phyloP scores from a whole-genome alignment of 2,888 invertebrate species.

The Spodoptera exigua region DNA sequence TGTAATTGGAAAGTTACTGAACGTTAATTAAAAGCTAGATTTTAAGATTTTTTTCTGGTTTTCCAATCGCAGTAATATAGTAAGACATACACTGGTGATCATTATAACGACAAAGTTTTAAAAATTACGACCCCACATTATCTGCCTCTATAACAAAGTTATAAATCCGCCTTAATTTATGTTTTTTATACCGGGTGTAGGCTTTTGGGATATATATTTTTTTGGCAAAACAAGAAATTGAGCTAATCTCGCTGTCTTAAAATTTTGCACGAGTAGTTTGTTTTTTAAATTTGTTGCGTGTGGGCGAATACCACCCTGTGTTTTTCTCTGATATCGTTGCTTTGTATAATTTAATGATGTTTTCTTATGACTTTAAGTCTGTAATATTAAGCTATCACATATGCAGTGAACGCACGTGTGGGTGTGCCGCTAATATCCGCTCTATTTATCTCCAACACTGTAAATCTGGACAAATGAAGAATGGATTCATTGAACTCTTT shows the following conservation, averaged over 20 bases:
- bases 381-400: constrained; percentile 69
- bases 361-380: constrained; percentile 61
- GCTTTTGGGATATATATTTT: constrained; percentile 39
- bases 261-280: constrained; percentile 36
- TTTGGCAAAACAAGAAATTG: constrained; percentile 44
- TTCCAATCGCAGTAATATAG: constrained; percentile 44
- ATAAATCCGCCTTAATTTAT: constrained; percentile 42
- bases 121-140: constrained; percentile 37
- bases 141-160: constrained; percentile 20
- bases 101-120: constrained; percentile 39
- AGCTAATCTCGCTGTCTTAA: constrained; percentile 27
- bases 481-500: constrained; percentile 65
- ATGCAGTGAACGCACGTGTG: constrained; percentile 68
- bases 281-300: constrained; percentile 52
- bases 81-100: constrained; percentile 6
- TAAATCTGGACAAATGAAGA: constrained; percentile 67
- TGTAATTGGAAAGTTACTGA: no score
- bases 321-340: constrained; percentile 66
- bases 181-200: constrained; percentile 29
- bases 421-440: constrained; percentile 74
- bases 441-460: constrained; percentile 70
- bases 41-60: constrained; percentile 39
- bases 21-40: constrained; percentile 44
- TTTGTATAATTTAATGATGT: constrained; percentile 68
- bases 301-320: constrained; percentile 55